These are phyloP conservation scores for Trogon surrucura DNA, from an alignment of 2,113 vertebrate genomes.

Conservation along the genomic window DNA sequence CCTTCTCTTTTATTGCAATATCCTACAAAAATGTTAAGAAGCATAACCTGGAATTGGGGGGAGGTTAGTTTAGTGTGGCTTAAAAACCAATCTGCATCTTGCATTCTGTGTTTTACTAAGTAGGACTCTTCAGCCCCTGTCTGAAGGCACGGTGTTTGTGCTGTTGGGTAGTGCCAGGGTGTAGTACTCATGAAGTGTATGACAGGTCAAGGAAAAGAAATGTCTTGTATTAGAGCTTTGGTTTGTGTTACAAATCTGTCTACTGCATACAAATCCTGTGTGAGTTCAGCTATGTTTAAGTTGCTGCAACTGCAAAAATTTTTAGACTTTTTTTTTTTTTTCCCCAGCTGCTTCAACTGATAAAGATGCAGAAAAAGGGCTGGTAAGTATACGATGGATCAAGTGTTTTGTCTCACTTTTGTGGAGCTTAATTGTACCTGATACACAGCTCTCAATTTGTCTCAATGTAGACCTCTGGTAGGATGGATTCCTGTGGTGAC, in stretches of 20 bases:
- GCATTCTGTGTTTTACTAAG: neutral
- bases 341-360: neutral
- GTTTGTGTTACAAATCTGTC: neutral
- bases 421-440: neutral
- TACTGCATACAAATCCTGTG: neutral
- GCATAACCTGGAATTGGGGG: neutral
- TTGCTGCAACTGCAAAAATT: neutral
- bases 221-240: neutral
- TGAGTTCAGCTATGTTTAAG: neutral
- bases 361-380: neutral
- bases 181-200: neutral
- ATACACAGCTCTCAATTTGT: neutral
- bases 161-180: neutral
- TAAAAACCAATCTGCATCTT: neutral
- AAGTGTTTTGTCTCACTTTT: neutral
- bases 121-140: neutral
- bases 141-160: neutral
- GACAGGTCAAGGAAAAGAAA: neutral
- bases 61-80: neutral
- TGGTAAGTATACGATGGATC: slow-evolving; percentile 27
- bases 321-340: neutral
- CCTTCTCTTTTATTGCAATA: neutral
- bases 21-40: neutral
- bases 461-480: neutral
- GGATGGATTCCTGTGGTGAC: neutral